Conservation (phyloP, 2,888 invertebrate genomes). For the Portevinia maculata region DNA sequence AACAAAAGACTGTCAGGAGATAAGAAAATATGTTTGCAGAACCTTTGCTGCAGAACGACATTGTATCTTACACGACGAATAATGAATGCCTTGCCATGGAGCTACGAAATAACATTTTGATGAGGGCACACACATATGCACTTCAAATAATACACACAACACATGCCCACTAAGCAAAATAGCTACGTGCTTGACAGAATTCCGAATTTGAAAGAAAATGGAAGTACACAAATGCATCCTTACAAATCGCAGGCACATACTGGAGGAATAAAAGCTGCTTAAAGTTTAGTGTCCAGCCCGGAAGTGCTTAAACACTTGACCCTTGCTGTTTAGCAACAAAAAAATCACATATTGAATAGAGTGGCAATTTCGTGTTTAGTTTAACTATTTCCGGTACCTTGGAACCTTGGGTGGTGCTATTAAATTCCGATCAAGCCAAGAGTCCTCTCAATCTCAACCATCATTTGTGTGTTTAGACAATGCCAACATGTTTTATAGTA, state of each 20-base stretch:
- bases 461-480: no score
- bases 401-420: background rate
- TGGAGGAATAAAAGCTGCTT: background rate
- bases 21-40: background rate
- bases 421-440: background rate
- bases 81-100: constrained; percentile 48
- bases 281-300: background rate
- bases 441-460: no score
- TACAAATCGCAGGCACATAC: background rate
- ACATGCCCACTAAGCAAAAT: constrained; percentile 13
- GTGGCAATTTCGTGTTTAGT: background rate
- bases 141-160: background rate
- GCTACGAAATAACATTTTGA: constrained; percentile 42
- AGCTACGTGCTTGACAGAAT: constrained; percentile 10
- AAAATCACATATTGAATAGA: no score
- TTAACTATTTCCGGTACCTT: background rate
- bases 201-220: background rate
- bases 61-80: constrained; percentile 34
- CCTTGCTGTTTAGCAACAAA: background rate
- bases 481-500: no score
- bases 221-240: constrained; percentile 33
- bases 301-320: constrained; percentile 13
- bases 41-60: background rate
- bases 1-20: constrained; percentile 27
- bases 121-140: constrained; percentile 1